Evolutionary conservation across 2,888 invertebrate species (phyloP), one percentile per base, ranked within the genome.

Genomic region (Thereva nobilitata): DNA sequence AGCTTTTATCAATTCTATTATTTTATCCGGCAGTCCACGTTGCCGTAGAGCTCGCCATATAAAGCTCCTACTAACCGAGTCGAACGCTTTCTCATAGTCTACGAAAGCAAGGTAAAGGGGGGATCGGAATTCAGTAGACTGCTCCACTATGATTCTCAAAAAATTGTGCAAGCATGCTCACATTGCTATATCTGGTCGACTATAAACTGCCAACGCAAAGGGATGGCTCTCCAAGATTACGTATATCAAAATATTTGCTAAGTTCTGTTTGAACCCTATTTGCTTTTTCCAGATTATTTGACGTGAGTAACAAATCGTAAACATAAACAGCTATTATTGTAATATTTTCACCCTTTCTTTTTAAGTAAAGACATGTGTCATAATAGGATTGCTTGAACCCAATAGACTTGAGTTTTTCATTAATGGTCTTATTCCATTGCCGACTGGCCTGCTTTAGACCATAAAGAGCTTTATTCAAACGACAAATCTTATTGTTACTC

Each of bases 251-350:
- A 6, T 10, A 10, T 9, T n/a, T 47, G 10, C 47, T 23, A 10
- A 47, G 47, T 23, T 3, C 47, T 4, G 47, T 12, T 47, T 23
- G 10, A 7, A 47, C 23, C 47, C 47, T 47, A 47, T 47, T 23
- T 23, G 23, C 12, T 23, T 23, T 47, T 12, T 47, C 23, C 6
- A 47, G 10, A 23, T 47, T 47, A 23, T 47, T 47, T 6, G 47
- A 47, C 10, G 47, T 23, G 23, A 12, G 23, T 23, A 10, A 23
- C 5, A 47, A 12, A 23, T 47, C 47, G 47, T 47, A 10, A 12
- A 47, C 47, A 47, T 47, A 47, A 10, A 47, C 47, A 47, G 47
- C 47, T 47, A 47, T 23, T 12, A 47, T 47, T 47, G 47, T 47
- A 23, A 47, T 12, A 12, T 47, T 23, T 12, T 23, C 47, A 47